A percentile compares a stretch with the other conserved stretches of the same genome.
These are phyloP conservation scores for Tichodroma muraria DNA, from an alignment of 2,113 vertebrate genomes.

Conservation along the genomic window DNA sequence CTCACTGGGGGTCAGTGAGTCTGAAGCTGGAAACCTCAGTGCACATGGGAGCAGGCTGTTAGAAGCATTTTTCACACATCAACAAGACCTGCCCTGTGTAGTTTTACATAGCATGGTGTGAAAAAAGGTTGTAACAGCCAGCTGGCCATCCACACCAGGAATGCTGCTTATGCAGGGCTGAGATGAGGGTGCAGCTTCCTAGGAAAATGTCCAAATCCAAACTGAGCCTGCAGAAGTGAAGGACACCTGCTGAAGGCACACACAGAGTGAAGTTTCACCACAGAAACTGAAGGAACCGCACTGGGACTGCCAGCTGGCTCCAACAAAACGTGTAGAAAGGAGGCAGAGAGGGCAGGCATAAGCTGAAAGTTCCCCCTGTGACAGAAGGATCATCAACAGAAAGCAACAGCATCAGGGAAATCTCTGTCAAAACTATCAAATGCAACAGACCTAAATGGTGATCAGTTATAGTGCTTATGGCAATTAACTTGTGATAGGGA, in stretches of 20 bases:
- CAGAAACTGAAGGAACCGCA: neutral
- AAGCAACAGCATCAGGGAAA: neutral
- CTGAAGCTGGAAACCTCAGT: neutral
- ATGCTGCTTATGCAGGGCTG: neutral
- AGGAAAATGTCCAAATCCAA: neutral
- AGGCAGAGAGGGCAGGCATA: neutral
- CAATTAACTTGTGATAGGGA: neutral
- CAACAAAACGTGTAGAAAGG: neutral
- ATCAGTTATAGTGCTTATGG: neutral
- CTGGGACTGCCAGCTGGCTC: neutral
- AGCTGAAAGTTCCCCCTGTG: neutral
- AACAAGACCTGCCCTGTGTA: constrained; percentile 32
- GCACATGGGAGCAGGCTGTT: neutral
- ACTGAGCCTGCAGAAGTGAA: neutral
- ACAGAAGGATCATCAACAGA: neutral
- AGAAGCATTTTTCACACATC: constrained; percentile 41
- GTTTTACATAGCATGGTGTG: constrained; percentile 16
- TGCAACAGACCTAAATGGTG: neutral
- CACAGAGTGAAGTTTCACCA: neutral
- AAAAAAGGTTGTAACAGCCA: constrained; percentile 5
- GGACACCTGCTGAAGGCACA: neutral
- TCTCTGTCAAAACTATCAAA: neutral
- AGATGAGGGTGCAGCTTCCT: neutral
- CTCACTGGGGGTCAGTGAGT: neutral
- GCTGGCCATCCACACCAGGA: neutral